Base-by-base conservation (phyloP, 64 coral and sea anemone genomes). In the Montipora foliosa region DNA sequence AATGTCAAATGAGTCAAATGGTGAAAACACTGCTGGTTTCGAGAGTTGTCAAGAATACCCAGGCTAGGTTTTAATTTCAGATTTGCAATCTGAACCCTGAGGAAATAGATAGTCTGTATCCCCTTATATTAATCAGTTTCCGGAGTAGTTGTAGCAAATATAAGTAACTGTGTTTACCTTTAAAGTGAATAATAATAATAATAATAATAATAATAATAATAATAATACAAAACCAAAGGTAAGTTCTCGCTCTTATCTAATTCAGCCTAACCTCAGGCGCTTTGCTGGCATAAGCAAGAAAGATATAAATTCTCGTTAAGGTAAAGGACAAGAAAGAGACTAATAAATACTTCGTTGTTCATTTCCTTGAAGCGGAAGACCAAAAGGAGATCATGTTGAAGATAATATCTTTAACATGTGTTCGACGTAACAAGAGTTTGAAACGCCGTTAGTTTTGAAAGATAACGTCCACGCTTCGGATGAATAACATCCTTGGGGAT, bases 381-480 rank as follows among this genome's bases (percentile, higher is more conserved):
- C 46, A 72, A 48, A 45, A 71, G 6, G 50, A 29, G 50, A 47
- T 69, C 44, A 24, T 46, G 62, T 37, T 64, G 50, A 58, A 82
- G 11, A 64, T 25, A 51, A 8, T 71, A 51, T 71, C 82, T 72
- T 46, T 86, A n/a, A 71, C 29, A 84, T 13, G 46, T 84, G 16
- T 6, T 50, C 19, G 6, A 3, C 14, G 61, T 4, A 64, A 64
- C 9, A 16, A 14, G 61, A 86, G 19, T 72, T 86, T 71, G 19
- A 15, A 86, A 71, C 45, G 0, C 53, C 16, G 46, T 67, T 86
- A 24, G 14, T 47, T 71, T 84, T 84, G 5, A 44, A 16, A 2
- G 66, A 72, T 86, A 86, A 70, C 48, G 71, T 86, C 82, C 48
- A 37, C 17, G 46, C 14, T 86, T 86, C 48, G 68, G 19, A n/a